Base-by-base conservation (phyloP, 30 jellyfish, hydroid and myxozoan species). In the Aurelia sp. region DNA sequence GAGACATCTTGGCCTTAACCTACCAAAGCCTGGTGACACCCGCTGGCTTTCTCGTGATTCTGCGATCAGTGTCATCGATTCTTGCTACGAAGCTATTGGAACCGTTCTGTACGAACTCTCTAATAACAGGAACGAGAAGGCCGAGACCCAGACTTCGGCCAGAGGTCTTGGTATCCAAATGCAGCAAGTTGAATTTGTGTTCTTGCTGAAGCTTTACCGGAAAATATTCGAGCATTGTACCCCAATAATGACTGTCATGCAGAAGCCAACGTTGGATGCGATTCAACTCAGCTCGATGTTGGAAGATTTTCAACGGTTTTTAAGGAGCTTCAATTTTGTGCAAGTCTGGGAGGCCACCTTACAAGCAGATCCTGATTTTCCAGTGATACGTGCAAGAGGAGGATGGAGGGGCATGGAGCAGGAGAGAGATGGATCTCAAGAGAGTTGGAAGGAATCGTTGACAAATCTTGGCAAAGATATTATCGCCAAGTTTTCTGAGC, bases 351-450 rank as follows among this genome's bases (percentile, higher is more conserved):
- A 55, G 19, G 92, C 67, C 63, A 67, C 91, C n/a, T 11, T 58
- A 48, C 71, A 52, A 31, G 87, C 80, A 22, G 92, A 83, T 48
- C 47, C 87, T 5, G 67, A 16, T 20, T 69, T 83, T 24, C 92
- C 92, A 51, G 88, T 78, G 20, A 40, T 53, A 22, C 83, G 70
- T 22, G 72, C 67, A 64, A 66, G 90, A 76, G 84, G 86, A 8
- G 96, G 96, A n/a, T 86, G 90, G 90, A 65, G 96, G 53, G 80
- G 74, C 77, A 21, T 51, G 31, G 85, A 38, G 90, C 84, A 53
- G 24, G 90, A 53, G 67, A 75, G 0, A 17, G 83, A 75, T 30
- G 85, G 96, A 57, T 48, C 84, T 20, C 63, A 48, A 30, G 86
- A 76, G 50, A 35, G 67, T 63, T 67, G 85, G 90, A 86, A 76